A percentile compares a stretch with the other conserved stretches of the same genome.
Conservation (phyloP, 2,113 vertebrate species). For the Carassius gibelio region DNA sequence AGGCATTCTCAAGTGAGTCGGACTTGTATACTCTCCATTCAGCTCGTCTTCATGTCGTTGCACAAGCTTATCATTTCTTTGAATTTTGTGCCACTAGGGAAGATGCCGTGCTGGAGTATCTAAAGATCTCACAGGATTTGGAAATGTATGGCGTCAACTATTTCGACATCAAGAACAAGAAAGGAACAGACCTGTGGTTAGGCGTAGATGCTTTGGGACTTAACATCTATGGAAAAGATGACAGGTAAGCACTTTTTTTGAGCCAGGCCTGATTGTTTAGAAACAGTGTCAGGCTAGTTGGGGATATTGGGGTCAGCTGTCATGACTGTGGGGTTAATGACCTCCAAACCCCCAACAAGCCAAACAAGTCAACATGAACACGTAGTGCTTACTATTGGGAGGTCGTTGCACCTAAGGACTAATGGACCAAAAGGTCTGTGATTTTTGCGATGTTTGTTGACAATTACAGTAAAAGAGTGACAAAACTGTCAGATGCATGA, state of each 20-base stretch:
- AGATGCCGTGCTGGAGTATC: conserved; percentile 89
- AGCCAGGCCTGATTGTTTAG: background rate
- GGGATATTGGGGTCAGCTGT: conserved; percentile 47
- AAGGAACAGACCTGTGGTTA: conserved; percentile 93
- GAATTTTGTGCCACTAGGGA: conserved; percentile 75
- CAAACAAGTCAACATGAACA: conserved; percentile 48
- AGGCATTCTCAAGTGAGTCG: conserved; percentile 89
- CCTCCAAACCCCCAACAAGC: conserved; percentile 31
- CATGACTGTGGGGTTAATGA: conserved; percentile 52
- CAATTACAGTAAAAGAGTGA: background rate
- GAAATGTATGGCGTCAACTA: conserved; percentile 99
- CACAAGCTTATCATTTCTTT: background rate
- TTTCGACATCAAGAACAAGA: conserved; percentile 99
- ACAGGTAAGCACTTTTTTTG: conserved; percentile 79
- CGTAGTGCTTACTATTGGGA: conserved; percentile 51
- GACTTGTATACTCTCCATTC: background rate
- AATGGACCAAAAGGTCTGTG: conserved; percentile 18
- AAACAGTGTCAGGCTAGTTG: background rate
- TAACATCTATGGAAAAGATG: conserved; percentile 93
- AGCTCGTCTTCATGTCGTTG: too few species aligned
- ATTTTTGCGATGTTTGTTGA: background rate
- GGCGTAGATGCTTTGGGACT: conserved; percentile 94
- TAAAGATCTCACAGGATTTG: conserved; percentile 96
- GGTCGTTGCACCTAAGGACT: conserved; percentile 53
- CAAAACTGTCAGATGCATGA: background rate